Conservation (phyloP, 2,113 vertebrate genomes). For the Siniperca knerii region DNA sequence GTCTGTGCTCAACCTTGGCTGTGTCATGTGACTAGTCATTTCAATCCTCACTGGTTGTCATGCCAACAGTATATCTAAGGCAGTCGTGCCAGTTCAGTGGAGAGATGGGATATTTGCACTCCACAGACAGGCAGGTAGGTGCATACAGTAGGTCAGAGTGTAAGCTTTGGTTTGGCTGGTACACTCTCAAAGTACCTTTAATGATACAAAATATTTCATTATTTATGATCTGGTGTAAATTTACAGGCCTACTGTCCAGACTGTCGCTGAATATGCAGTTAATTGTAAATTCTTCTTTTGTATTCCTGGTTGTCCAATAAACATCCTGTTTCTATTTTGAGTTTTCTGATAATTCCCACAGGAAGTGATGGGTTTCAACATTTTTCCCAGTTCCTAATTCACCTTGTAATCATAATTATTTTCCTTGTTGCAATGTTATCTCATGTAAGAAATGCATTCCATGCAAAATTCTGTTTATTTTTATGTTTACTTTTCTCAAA, state of each 20-base stretch:
- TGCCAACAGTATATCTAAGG: constrained; percentile 81
- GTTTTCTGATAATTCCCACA: background rate
- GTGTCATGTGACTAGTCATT: constrained; percentile 73
- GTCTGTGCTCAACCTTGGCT: constrained; percentile 75
- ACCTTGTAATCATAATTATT: background rate
- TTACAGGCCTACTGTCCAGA: background rate
- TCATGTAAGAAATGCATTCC: background rate
- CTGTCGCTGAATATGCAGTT: background rate
- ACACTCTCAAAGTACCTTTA: background rate
- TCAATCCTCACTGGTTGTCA: constrained; percentile 80
- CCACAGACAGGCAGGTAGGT: constrained; percentile 60
- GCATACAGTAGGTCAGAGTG: constrained; percentile 34
- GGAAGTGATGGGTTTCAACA: background rate
- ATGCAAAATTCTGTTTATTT: too few species aligned
- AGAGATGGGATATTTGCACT: constrained; percentile 55
- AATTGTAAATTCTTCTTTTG: background rate
- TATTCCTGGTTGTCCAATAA: background rate
- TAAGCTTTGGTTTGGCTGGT: background rate
- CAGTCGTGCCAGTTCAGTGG: constrained; percentile 50
- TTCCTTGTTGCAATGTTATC: background rate
- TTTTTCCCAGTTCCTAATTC: background rate
- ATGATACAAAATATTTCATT: background rate
- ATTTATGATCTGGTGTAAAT: background rate
- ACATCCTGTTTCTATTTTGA: background rate
- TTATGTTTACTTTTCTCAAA: too few species aligned